Base-by-base conservation (phyloP, 1,140 invertebrate genomes). In the Brachionus rubens region DNA sequence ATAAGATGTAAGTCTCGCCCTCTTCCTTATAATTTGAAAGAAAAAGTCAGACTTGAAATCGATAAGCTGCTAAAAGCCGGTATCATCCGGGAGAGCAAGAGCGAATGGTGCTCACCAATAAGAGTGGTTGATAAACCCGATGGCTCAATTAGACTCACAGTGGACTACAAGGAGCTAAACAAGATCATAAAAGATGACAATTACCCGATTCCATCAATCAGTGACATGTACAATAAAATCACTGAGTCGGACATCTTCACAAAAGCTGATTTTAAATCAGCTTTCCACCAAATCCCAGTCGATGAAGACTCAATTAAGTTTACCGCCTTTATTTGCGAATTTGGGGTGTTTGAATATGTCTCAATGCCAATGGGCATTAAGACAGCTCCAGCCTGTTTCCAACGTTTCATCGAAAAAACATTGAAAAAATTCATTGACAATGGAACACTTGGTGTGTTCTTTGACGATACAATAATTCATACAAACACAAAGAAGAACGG, bases 271-370 rank as follows among this genome's bases (percentile, higher is more conserved):
- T 30, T 70, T 16, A 52, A 26, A 16, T 59, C 67, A 47, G 40
- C 12, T 26, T 70, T 26, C 21, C 41, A 33, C 4, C 10, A 67
- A 41, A 40, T 59, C 16, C 54, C 54, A n/a, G 54, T 59, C 1
- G 1, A 59, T n/a, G 19, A 21, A 2, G 7, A 40, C 14, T 33
- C 28, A 0, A 59, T 33, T 7, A 7, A 59, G 21, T 19, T 26
- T 1, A 59, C 54, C 21, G 28, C 62, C 14, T 41, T 41, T n/a
- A 43, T 54, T 28, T 47, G 52, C 28, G 33, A 67, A 28, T 56
- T 50, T 6, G 76, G 76, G 3, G 2, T 78, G 9, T 78, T 77
- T 40, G 43, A 77, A 50, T 77, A 59, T 19, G 40, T 78, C 19
- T 9, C 7, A 48, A 75, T 77, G 77, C 77, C 77, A 16, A 47